phyloP scores from a whole-genome alignment of 2,113 vertebrate genomes.

The Chamaea fasciata region DNA sequence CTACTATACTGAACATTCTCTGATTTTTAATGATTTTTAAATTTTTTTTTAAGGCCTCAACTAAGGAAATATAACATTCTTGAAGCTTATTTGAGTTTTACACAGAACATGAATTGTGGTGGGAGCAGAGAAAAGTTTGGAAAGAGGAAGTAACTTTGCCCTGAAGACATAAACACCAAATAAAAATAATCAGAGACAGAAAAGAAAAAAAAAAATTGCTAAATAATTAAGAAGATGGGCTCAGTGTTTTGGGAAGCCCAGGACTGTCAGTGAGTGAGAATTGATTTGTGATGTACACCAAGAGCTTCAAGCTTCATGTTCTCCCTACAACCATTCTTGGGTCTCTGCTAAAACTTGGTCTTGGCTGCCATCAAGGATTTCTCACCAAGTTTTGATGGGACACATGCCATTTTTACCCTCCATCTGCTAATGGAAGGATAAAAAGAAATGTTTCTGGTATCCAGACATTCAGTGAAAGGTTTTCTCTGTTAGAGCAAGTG shows the following conservation, averaged over 20 bases:
- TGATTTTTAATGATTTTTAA: background rate
- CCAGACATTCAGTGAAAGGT: background rate
- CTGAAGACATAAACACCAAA: background rate
- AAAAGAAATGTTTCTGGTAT: background rate
- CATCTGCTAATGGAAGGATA: background rate
- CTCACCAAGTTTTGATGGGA: background rate
- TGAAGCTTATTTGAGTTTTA: background rate
- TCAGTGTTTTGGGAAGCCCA: background rate
- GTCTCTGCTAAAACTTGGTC: background rate
- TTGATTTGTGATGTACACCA: fast-evolving
- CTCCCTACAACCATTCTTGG: background rate
- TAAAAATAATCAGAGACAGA: background rate
- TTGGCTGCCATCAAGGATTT: background rate
- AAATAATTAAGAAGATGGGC: background rate
- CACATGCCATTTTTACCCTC: background rate
- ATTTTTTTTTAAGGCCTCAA: background rate
- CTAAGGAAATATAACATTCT: background rate
- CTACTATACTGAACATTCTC: background rate
- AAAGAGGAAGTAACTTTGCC: background rate
- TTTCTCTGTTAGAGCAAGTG: background rate
- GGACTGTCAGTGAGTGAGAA: background rate
- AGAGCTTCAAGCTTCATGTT: background rate
- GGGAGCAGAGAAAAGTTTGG: background rate
- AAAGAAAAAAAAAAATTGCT: background rate
- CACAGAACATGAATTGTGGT: fast-evolving